phyloP scores from a whole-genome alignment of 2,888 invertebrate genomes.

The Meiosimyza decipiens region DNA sequence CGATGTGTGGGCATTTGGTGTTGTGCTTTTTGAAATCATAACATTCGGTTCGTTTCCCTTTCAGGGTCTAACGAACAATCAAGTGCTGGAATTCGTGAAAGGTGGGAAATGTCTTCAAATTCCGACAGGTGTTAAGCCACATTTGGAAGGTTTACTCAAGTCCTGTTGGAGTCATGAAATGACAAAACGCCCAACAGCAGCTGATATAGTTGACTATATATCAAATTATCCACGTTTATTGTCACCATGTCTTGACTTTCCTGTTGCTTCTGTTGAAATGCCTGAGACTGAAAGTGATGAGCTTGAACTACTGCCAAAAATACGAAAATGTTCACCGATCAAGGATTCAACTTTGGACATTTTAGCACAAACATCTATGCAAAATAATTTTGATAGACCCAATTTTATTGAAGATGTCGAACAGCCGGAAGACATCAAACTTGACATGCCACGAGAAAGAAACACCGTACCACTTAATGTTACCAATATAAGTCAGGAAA shows the following conservation, averaged over 20 bases:
- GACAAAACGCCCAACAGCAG: conserved; percentile 78
- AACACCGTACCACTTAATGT: conserved; percentile 15
- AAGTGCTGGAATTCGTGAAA: conserved; percentile 85
- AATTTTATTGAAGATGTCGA: conserved; percentile 37
- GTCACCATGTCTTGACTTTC: conserved; percentile 82
- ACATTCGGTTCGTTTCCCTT: conserved; percentile 93
- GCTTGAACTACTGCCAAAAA: conserved; percentile 54
- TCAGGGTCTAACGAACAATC: conserved; percentile 85
- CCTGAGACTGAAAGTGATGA: conserved; percentile 70
- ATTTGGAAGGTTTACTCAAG: conserved; percentile 83
- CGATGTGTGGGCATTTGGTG: conserved; percentile 92
- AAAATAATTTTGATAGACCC: background rate
- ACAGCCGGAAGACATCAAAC: conserved; percentile 17
- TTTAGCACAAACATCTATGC: conserved; percentile 37
- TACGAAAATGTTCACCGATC: conserved; percentile 47
- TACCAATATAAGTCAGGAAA: background rate
- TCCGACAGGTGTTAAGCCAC: conserved; percentile 82
- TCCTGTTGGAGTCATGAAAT: conserved; percentile 83
- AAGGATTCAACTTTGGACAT: conserved; percentile 46
- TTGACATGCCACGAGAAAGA: conserved; percentile 33
- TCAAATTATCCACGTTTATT: conserved; percentile 82
- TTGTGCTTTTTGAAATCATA: conserved; percentile 87
- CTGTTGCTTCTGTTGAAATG: conserved; percentile 78
- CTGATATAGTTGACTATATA: conserved; percentile 83
- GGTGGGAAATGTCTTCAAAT: conserved; percentile 78